Conservation (phyloP, 2,888 invertebrate genomes). For the Ganaspis brasiliensis region DNA sequence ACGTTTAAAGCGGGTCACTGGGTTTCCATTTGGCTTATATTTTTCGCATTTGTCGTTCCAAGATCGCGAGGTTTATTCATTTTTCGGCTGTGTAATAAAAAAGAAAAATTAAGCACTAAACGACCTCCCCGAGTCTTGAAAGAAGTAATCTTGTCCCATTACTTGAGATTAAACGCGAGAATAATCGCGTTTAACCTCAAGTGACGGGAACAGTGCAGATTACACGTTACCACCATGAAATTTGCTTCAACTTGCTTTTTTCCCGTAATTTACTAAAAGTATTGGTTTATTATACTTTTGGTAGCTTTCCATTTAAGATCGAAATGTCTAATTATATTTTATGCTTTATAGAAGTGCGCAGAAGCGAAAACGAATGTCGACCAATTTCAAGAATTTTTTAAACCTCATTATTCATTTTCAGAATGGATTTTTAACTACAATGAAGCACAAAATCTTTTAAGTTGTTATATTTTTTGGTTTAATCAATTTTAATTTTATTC, state of each 20-base stretch:
- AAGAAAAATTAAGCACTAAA: slow-evolving; percentile 28
- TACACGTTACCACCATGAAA: slow-evolving; percentile 39
- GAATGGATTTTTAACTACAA: too few species aligned
- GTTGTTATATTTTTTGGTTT: too few species aligned
- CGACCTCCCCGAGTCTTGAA: slow-evolving; percentile 28
- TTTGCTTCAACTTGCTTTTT: slow-evolving; percentile 34
- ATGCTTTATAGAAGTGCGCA: neutral
- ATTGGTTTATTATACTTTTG: slow-evolving; percentile 8
- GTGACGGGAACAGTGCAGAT: slow-evolving; percentile 19
- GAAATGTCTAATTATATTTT: slow-evolving; percentile 5
- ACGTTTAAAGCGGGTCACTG: slow-evolving; percentile 31
- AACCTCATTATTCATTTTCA: too few species aligned
- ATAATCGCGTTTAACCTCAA: slow-evolving; percentile 13
- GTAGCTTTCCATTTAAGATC: slow-evolving; percentile 8
- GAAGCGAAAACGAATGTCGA: too few species aligned
- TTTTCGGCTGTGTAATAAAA: slow-evolving; percentile 34
- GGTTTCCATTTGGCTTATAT: slow-evolving; percentile 22
- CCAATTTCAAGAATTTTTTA: too few species aligned
- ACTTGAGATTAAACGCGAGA: slow-evolving; percentile 39
- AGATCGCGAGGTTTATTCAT: slow-evolving; percentile 37
- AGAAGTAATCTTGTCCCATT: slow-evolving; percentile 40
- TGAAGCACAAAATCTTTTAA: too few species aligned
- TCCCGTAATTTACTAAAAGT: slow-evolving; percentile 5
- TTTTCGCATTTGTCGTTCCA: slow-evolving; percentile 23
- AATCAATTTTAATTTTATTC: too few species aligned